Evolutionary conservation across 2,113 vertebrate species (phyloP), one percentile per base, ranked within the genome.

Genomic region (Propithecus coquereli): DNA sequence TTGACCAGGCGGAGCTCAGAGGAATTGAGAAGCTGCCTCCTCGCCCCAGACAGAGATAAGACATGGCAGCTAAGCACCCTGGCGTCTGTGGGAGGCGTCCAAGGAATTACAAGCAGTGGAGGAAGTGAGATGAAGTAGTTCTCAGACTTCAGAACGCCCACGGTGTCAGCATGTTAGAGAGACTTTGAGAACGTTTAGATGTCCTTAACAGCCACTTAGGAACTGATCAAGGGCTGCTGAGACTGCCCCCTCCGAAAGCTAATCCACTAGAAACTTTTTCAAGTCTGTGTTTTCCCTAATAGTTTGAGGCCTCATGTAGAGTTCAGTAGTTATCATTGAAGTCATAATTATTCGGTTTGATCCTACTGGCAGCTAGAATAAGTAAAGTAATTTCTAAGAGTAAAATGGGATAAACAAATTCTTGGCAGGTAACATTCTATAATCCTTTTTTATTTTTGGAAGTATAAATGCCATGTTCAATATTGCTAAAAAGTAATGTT

Each of bases 331-430:
- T 82, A 83, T 80, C 14, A 50, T 6, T 47, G 13, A 84, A 79
- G 47, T 94, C 77, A 40, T 45, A 68, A 66, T 89, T 73, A 76
- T 66, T 77, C 81, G 76, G 40, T 81, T 91, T 71, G 40, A 68
- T 88, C 71, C 81, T 90, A n/a, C 83, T 70, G 59, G n/a, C 85
- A 94, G 76, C 70, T 47, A 95, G 45, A 68, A 83, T 65, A 90
- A 76, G 79, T 50, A 47, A 82, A 89, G 27, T 54, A 47, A 92
- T 92, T 86, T 87, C 77, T 80, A 66, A 88, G 61, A 94, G 20
- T 79, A 95, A 94, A 92, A 66, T 47, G 40, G 61, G 45, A 85
- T 83, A 30, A 93, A 81, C 47, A 52, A 91, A 82, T 32, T 57
- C 32, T 74, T 71, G 79, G 43, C 61, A 71, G 68, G 54, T 81